Evolutionary conservation across 2,888 invertebrate genomes (phyloP).

Genomic region (Cryptus armator): DNA sequence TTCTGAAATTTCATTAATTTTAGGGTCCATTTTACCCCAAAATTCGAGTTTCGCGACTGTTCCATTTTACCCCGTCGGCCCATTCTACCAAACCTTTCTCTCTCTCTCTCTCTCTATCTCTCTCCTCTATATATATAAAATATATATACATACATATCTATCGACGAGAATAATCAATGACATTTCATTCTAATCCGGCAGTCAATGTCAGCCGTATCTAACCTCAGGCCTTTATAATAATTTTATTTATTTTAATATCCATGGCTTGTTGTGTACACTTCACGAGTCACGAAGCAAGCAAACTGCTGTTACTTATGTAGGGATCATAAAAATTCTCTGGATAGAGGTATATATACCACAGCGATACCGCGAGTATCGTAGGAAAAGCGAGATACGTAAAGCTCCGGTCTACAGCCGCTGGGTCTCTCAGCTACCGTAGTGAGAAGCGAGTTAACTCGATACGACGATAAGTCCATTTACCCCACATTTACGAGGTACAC

Average conservation of each 20-base stretch:
- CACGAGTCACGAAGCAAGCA: conserved; percentile 20
- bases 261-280: background rate
- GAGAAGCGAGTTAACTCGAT: conserved; percentile 46
- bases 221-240: conserved; percentile 26
- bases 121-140: too few species aligned
- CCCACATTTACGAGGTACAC: conserved; percentile 48
- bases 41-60: too few species aligned
- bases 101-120: too few species aligned
- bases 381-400: conserved; percentile 38
- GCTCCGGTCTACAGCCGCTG: conserved; percentile 2
- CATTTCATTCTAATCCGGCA: conserved; percentile 50
- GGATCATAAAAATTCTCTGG: conserved; percentile 56
- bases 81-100: too few species aligned
- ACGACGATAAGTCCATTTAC: conserved; percentile 55
- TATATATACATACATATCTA: too few species aligned
- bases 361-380: background rate
- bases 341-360: conserved; percentile 24
- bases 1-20: too few species aligned
- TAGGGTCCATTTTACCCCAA: too few species aligned
- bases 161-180: conserved; percentile 47
- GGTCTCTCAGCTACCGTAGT: conserved; percentile 44
- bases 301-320: conserved; percentile 46
- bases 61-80: too few species aligned
- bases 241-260: conserved; percentile 42
- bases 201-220: background rate